Conservation (phyloP, 2,888 invertebrate genomes). For the Oxytorus armatus region DNA sequence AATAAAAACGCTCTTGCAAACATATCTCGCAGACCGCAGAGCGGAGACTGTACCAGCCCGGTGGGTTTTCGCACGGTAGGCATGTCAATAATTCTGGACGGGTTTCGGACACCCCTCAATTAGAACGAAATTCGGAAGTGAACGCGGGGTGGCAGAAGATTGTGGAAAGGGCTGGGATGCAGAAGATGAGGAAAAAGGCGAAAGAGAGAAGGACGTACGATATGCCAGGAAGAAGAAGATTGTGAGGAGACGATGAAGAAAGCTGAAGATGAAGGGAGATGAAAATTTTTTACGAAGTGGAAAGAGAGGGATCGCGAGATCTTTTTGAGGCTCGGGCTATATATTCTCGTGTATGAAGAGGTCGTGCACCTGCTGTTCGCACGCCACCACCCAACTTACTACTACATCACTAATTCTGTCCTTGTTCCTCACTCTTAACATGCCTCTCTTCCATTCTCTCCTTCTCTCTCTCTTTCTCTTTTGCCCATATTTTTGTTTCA, state of each 20-base stretch:
- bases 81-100: slow-evolving; percentile 70
- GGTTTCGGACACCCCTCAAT: slow-evolving; percentile 73
- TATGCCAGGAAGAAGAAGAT: slow-evolving; percentile 34
- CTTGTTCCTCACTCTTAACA: slow-evolving; percentile 45
- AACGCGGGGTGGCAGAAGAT: slow-evolving; percentile 57
- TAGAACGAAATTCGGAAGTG: slow-evolving; percentile 77
- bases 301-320: too few species aligned
- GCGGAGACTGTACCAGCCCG: slow-evolving; percentile 41
- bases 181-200: slow-evolving; percentile 38
- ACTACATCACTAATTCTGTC: slow-evolving; percentile 19
- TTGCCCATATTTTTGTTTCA: slow-evolving; percentile 12
- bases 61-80: slow-evolving; percentile 65
- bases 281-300: too few species aligned
- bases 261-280: slow-evolving; percentile 51
- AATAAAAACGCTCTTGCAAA: slow-evolving; percentile 5
- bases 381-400: slow-evolving; percentile 72
- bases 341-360: slow-evolving; percentile 73
- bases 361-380: slow-evolving; percentile 82
- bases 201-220: slow-evolving; percentile 8
- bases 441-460: slow-evolving; percentile 46
- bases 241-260: slow-evolving; percentile 42
- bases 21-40: slow-evolving; percentile 20
- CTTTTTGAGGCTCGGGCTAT: slow-evolving; percentile 67
- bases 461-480: slow-evolving; percentile 37
- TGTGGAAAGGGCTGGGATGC: slow-evolving; percentile 49